phyloP scores from a whole-genome alignment of 2,797 vertebrate species.

The Gobionotothen gibberifrons region DNA sequence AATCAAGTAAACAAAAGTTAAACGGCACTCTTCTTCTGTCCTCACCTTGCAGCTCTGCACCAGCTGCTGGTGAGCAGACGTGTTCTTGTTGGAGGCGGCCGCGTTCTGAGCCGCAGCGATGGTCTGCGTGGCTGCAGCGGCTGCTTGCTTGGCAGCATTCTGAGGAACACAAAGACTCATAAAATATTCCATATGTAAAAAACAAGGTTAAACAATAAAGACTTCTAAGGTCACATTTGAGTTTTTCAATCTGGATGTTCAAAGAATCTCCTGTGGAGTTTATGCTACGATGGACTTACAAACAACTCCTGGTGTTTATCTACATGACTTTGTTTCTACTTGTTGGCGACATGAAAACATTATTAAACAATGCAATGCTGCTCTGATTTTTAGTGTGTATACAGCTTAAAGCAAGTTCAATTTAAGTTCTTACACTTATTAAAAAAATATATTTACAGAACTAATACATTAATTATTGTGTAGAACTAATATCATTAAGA shows the following conservation, averaged over 20 bases:
- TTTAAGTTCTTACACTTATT: background rate
- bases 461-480: background rate
- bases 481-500: background rate
- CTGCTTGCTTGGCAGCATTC: constrained; percentile 97
- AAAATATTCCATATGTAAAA: background rate
- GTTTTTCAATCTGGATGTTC: background rate
- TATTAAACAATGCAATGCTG: background rate
- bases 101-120: constrained; percentile 98
- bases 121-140: constrained; percentile 95
- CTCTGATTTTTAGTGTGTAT: background rate
- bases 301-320: background rate
- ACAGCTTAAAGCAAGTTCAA: background rate
- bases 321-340: background rate
- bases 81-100: constrained; percentile 96
- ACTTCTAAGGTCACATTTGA: background rate
- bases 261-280: background rate
- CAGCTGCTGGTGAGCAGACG: constrained; percentile 94
- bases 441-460: background rate
- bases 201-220: background rate
- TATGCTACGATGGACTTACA: background rate
- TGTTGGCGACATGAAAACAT: background rate
- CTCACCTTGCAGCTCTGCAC: constrained; percentile 98
- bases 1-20: background rate
- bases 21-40: background rate
- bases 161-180: constrained; percentile 56